Conservation (phyloP, 1,140 invertebrate species). For the Stegodyphus mimosarum region DNA sequence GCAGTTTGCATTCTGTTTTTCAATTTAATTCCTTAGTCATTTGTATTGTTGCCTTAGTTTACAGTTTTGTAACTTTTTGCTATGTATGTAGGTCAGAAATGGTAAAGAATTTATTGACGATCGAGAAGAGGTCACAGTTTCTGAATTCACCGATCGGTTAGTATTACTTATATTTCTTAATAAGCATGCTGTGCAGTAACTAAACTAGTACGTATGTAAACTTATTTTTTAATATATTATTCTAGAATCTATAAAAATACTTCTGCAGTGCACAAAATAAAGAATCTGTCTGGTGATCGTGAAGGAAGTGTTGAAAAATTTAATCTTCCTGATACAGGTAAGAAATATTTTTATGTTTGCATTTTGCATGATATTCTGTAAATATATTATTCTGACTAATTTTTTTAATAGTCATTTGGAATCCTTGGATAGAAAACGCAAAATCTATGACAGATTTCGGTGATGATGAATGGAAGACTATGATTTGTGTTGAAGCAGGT, state of each 20-base stretch:
- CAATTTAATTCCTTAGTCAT: too few species aligned
- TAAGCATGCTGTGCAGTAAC: neutral
- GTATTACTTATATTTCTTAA: neutral
- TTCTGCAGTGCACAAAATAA: slow-evolving; percentile 90
- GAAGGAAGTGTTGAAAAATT: slow-evolving; percentile 93
- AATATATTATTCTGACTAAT: slow-evolving; percentile 18
- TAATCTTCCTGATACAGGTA: slow-evolving; percentile 90
- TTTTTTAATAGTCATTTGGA: slow-evolving; percentile 87
- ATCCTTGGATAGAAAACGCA: slow-evolving; percentile 93
- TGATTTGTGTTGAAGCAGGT: slow-evolving; percentile 95
- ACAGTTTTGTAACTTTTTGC: too few species aligned
- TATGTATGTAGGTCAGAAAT: neutral
- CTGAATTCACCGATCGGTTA: neutral
- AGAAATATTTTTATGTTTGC: slow-evolving; percentile 31
- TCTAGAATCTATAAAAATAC: slow-evolving; percentile 89
- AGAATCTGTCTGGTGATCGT: slow-evolving; percentile 88
- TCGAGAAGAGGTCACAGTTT: neutral
- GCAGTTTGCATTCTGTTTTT: too few species aligned
- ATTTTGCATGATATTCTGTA: slow-evolving; percentile 57
- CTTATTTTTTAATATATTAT: neutral
- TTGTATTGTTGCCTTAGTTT: too few species aligned
- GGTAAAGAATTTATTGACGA: neutral
- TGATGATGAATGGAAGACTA: slow-evolving; percentile 93
- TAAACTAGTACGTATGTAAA: neutral
- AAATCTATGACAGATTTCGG: slow-evolving; percentile 93